Base-by-base conservation (phyloP, 2,888 invertebrate genomes). In the Eretmocerus hayati region DNA sequence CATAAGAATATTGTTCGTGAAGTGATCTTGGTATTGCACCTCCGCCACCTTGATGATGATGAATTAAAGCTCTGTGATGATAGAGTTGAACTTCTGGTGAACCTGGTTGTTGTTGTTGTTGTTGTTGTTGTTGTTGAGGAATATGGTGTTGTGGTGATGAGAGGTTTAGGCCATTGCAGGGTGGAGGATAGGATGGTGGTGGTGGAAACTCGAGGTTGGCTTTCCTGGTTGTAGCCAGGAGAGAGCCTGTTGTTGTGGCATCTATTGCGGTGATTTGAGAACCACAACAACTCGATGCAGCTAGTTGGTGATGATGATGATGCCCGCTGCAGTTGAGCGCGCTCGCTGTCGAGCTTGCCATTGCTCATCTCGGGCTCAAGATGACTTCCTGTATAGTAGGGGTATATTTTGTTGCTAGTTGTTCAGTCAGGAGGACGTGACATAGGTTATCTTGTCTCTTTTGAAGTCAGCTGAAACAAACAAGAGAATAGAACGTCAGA, bases 71-170 rank as follows among this genome's bases (percentile, higher is more conserved):
- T 5, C 8, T 18, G 19, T 18, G 5, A 26, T 22, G 16, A 26
- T n/a, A n/a, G n/a, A 46, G 8, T 30, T n/a, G 11, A 31, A n/a
- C 2, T 48, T 38, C 26, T 40, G 39, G 38, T 23, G 40, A 2
- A 26, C 32, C 23, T 39, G 36, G 9, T n/a, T 5, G 36, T 8
- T 18, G 36, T n/a, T 4, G 15, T 16, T 6, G 35, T 13, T 6
- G n/a, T 87, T 87, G 67, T 88, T 87, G 67, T 89, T 89, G 18
- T 88, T 88, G 69, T 89, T 74, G 74, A 62, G 56, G 37, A 53
- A 57, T 3, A 41, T 9, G 42, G 22, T 47, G 48, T n/a, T n/a
- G n/a, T n/a, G n/a, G n/a, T n/a, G n/a, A n/a, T n/a, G n/a, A n/a
- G n/a, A n/a, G n/a, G n/a, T n/a, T n/a, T n/a, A n/a, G n/a, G n/a